phyloP scores from a whole-genome alignment of 2,888 invertebrate species.

The Diarsia dahlii region DNA sequence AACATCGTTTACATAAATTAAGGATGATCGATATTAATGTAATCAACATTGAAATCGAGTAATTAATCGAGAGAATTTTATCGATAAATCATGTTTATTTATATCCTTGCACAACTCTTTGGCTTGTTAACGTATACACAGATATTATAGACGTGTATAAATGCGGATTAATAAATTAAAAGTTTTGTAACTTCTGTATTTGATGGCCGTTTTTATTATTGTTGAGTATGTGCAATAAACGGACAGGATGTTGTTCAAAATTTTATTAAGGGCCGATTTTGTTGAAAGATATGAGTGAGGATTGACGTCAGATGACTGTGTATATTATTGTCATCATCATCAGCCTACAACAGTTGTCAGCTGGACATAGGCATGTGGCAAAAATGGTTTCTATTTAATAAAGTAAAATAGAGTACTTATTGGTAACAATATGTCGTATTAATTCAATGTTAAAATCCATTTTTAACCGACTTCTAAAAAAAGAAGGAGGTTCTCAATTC shows the following conservation, averaged over 20 bases:
- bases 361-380: no score
- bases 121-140: constrained; percentile 14
- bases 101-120: constrained; percentile 35
- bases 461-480: no score
- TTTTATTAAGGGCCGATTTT: not conserved
- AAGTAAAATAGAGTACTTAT: no score
- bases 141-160: no score
- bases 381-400: no score
- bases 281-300: no score
- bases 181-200: constrained; percentile 3
- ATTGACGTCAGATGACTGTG: no score
- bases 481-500: no score
- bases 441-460: no score
- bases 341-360: no score
- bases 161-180: constrained; percentile 21
- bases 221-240: constrained; percentile 4
- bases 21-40: constrained; percentile 37
- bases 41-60: constrained; percentile 40
- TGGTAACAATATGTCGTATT: no score
- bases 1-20: constrained; percentile 53
- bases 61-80: constrained; percentile 41
- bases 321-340: no score
- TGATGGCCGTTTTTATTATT: constrained; percentile 12
- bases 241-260: not conserved
- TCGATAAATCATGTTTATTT: constrained; percentile 48